A percentile compares a stretch with the other conserved stretches of the same genome.
Conservation (phyloP, 2,113 vertebrate genomes). For the Ophthalmolycus amberensis region DNA sequence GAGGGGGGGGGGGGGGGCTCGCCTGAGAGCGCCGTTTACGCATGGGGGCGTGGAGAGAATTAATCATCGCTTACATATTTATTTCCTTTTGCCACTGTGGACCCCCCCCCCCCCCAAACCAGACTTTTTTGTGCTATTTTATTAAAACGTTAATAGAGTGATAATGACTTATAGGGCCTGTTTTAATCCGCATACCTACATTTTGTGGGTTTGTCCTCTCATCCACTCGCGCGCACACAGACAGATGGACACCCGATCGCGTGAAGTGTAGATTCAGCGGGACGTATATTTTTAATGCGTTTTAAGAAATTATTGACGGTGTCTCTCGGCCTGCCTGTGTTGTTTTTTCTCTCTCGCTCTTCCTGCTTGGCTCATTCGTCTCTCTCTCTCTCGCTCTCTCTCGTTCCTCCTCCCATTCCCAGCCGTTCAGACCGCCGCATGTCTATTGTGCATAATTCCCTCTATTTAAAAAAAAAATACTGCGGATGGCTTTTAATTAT, state of each 20-base stretch:
- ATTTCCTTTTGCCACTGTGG: neutral
- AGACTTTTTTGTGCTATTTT: constrained; percentile 22
- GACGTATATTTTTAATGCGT: constrained; percentile 34
- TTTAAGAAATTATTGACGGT: constrained; percentile 62
- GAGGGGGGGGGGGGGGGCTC: neutral
- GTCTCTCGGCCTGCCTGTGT: constrained; percentile 28
- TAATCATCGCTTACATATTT: constrained; percentile 36
- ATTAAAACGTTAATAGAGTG: neutral
- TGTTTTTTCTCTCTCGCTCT: constrained; percentile 25
- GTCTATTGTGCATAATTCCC: constrained; percentile 68
- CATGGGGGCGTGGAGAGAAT: constrained; percentile 74
- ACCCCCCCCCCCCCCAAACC: too few relatives aligned
- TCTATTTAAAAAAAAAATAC: constrained; percentile 47
- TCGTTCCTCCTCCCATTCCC: constrained; percentile 62
- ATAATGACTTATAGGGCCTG: neutral
- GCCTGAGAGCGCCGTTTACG: constrained; percentile 51
- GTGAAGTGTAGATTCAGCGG: constrained; percentile 2
- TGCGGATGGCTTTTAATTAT: constrained; percentile 67
- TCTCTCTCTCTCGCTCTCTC: constrained; percentile 29
- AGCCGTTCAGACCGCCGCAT: constrained; percentile 58
- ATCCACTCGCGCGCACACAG: neutral
- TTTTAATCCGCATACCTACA: neutral
- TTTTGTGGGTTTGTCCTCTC: neutral
- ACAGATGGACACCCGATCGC: neutral
- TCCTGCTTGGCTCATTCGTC: constrained; percentile 61